phyloP scores from a whole-genome alignment of 2,888 invertebrate species.

The Pollenia angustigena region DNA sequence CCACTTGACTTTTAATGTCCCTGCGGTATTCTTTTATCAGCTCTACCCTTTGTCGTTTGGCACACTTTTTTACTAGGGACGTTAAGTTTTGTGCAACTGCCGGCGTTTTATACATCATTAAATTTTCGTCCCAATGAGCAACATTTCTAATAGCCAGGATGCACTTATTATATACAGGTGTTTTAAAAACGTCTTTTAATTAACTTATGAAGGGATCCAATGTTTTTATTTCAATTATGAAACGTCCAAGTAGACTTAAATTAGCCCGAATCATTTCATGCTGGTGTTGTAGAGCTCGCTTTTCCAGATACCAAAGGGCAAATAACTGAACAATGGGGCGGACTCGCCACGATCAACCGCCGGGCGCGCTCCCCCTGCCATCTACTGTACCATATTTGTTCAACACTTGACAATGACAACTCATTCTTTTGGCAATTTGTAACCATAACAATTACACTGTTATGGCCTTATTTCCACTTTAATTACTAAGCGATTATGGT shows the following conservation, averaged over 20 bases:
- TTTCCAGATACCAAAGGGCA: no score
- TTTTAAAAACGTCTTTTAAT: constrained; percentile 5
- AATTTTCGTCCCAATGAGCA: not conserved
- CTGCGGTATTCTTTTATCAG: not conserved
- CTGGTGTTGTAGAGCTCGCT: not conserved
- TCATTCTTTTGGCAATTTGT: no score
- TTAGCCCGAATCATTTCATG: not conserved
- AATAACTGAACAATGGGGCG: no score
- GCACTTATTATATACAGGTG: not conserved
- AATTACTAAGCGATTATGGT: no score
- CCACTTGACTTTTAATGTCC: not conserved
- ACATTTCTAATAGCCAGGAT: not conserved
- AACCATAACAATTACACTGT: no score
- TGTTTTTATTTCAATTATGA: not conserved
- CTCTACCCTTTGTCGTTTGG: not conserved
- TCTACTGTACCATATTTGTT: no score
- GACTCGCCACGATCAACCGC: no score
- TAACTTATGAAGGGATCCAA: not conserved
- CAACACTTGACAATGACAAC: no score
- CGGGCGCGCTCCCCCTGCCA: no score
- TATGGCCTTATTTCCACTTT: no score
- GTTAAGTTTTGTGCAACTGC: constrained; percentile 1
- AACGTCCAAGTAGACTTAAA: not conserved
- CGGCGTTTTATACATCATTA: not conserved
- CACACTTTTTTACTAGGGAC: constrained; percentile 14